A percentile compares a stretch with the other conserved stretches of the same genome.
Conservation (phyloP, 2,113 vertebrate species). For the Ornithorhynchus anatinus region DNA sequence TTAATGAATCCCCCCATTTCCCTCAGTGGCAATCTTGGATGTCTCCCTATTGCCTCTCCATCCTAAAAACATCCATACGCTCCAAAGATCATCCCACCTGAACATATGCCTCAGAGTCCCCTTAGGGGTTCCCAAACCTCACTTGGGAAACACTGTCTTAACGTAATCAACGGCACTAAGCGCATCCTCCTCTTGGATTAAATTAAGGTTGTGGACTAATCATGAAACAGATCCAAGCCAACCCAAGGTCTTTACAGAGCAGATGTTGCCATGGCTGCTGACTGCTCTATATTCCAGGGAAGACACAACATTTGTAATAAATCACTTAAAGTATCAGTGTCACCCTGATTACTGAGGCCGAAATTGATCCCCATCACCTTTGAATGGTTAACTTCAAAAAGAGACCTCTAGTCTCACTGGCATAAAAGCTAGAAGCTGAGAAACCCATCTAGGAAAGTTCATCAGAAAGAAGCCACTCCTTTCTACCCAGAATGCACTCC, state of each 20-base stretch:
- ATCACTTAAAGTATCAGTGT: background rate
- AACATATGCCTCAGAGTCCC: constrained; percentile 7
- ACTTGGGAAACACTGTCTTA: background rate
- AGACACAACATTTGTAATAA: background rate
- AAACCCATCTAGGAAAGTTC: background rate
- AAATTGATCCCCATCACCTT: background rate
- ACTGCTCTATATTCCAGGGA: background rate
- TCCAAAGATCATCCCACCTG: rapidly evolving
- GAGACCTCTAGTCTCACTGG: background rate
- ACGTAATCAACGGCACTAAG: background rate
- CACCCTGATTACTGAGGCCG: background rate
- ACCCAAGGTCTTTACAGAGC: rapidly evolving
- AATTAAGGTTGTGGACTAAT: background rate
- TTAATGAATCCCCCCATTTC: background rate
- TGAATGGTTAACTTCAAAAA: background rate
- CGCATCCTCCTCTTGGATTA: rapidly evolving
- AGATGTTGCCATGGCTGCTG: rapidly evolving
- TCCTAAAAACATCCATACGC: background rate
- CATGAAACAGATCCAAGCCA: rapidly evolving
- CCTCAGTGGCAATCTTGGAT: background rate
- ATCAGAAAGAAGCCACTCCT: background rate
- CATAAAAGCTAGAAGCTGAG: background rate
- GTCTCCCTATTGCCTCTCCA: background rate
- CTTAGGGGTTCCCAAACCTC: background rate
- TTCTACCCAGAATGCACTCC: no score